Base-by-base conservation (phyloP, 2,113 vertebrate genomes). In the Cavia porcellus region DNA sequence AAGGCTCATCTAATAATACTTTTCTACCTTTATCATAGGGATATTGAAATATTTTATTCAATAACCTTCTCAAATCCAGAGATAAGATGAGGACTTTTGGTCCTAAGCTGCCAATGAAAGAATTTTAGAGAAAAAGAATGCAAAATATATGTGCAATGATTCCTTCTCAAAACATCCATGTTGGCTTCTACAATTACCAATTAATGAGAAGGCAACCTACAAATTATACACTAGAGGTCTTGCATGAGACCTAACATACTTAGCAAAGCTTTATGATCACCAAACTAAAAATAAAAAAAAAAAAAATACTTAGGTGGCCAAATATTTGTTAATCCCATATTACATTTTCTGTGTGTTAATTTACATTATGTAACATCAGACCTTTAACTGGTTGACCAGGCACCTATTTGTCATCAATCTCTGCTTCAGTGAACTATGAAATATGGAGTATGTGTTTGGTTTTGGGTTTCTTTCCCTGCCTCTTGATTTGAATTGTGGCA, bases 301-400 rank as follows among this genome's bases (percentile, higher is more conserved):
- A 72, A 32, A 14, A 57, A 30, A 47, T 14, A 59, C 70, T 55
- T 4, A n/a, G 25, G 25, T 42, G 24, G 62, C 7, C 55, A 92
- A 57, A 5, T 61, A 74, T 24, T 81, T 93, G 64, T 42, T 19
- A 50, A 45, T 32, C 59, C 59, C 14, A 83, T 68, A 1, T 45
- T 87, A 47, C 0, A 1, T 55, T 89, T 7, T 74, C 0, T 38
- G 0, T 45, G 22, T n/a, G 4, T 79, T 61, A 68, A 80, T 68
- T 72, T 79, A n/a, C 14, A 24, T 57, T 22, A 50, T 20, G 1
- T 0, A 32, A 2, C 0, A 47, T 1, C 2, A 74, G 4, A 52
- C 35, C 19, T 81, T 59, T 57, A 32, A 52, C 1, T 14, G 20
- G 5, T 0, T 15, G 0, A 82, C 90, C 57, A 7, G 80, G 5